These are phyloP conservation scores for Hystrix brachyura DNA, from an alignment of 2,113 vertebrate species.

Conservation along the genomic window DNA sequence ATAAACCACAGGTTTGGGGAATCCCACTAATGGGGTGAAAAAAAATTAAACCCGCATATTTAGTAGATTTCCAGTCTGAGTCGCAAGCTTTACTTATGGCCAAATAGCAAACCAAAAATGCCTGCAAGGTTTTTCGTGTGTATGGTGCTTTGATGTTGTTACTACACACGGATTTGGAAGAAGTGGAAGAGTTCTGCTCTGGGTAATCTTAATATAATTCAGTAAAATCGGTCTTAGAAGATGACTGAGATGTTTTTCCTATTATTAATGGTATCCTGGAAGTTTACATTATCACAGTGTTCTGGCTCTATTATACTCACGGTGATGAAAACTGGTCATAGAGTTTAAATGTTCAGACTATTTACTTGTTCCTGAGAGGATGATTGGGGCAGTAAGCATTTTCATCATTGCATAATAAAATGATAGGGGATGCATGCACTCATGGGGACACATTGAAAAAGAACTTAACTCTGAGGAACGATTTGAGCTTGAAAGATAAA, in stretches of 20 bases:
- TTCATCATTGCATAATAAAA: neutral
- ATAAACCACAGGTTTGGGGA: neutral
- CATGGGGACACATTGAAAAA: neutral
- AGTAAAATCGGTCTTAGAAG: neutral
- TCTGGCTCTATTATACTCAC: neutral
- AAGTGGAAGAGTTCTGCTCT: neutral
- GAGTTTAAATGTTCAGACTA: neutral
- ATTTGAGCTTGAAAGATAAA: neutral
- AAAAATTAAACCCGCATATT: neutral
- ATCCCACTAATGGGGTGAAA: neutral
- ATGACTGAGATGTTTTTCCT: neutral
- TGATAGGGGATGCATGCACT: neutral
- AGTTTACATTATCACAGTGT: neutral
- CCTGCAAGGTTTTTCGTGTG: neutral
- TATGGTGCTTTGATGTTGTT: neutral
- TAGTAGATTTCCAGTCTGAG: neutral
- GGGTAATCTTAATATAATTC: neutral
- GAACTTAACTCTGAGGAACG: neutral
- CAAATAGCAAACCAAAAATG: neutral
- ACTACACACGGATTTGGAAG: neutral
- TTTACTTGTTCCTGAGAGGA: neutral
- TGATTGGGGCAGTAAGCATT: neutral
- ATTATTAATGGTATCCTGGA: neutral
- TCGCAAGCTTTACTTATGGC: neutral
- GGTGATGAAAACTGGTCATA: neutral